Evolutionary conservation across 2,113 vertebrate species (phyloP).

Genomic region (Neotragus moschatus): DNA sequence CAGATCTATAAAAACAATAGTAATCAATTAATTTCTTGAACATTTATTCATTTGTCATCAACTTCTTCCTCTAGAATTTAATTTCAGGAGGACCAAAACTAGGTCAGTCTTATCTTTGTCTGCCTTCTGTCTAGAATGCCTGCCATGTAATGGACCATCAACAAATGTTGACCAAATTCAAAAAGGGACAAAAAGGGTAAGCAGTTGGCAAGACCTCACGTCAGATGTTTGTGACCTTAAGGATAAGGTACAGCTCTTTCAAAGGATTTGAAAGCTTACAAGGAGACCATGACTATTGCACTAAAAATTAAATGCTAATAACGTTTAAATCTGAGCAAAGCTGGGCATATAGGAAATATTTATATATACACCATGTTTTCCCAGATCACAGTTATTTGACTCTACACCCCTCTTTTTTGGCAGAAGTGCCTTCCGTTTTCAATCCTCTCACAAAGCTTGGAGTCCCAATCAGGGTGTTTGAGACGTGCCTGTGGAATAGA

Average conservation of each 20-base stretch:
- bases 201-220: not conserved
- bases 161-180: not conserved
- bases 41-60: not conserved
- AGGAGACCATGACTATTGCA: not conserved
- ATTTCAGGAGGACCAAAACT: not conserved
- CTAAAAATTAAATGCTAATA: not conserved
- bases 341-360: not conserved
- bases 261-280: not conserved
- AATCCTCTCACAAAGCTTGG: not conserved
- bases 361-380: not conserved
- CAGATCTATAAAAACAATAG: not conserved
- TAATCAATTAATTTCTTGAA: not conserved
- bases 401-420: not conserved
- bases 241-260: not conserved
- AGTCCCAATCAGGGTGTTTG: no score
- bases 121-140: not conserved
- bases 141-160: not conserved
- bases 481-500: not conserved
- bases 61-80: not conserved
- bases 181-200: not conserved
- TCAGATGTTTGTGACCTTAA: not conserved
- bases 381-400: not conserved
- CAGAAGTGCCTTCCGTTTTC: not conserved
- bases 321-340: not conserved
- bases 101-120: not conserved